Evolutionary conservation across 2,888 invertebrate species (phyloP), one percentile per base, ranked within the genome.

Genomic region (Andrena dorsata): DNA sequence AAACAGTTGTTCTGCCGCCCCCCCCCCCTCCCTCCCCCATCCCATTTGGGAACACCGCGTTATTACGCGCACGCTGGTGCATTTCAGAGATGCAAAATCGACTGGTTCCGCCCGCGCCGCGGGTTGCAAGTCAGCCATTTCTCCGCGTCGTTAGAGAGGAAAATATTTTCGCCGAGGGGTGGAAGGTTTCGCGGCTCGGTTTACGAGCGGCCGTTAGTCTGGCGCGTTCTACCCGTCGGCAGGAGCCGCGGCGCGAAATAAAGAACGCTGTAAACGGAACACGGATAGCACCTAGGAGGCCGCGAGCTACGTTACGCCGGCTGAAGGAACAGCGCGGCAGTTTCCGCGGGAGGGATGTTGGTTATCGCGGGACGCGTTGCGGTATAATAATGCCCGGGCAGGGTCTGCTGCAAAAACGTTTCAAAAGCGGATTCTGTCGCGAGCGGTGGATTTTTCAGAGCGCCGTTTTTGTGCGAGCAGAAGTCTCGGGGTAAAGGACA

Each of bases 221-320:
- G 26, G 35, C n/a, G 63, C 8, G 23, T 69, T 69, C 51, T 51
- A 20, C 20, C 51, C 35, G 58, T 35, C 60, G 63, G 47, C 10
- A 23, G 56, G 10, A 74, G 35, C 8, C 47, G 47, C 28, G 10
- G 16, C 1, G n/a, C 2, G 49, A 66, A 74, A 80, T 80, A 81
- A 80, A 81, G 81, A 81, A 80, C 8, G 20, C 35, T 41, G 69
- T 23, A 79, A 80, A 20, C 61, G 53, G 70, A 65, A 80, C 63
- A 4, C 63, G 68, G 58, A 80, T 72, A 63, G 8, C 56, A 35
- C 53, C 30, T 13, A 23, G 13, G 6, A n/a, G 28, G 6, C 23
- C 28, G 51, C 63, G 10, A 74, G 23, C 41, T 13, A 41, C 23
- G 10, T 26, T 23, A 26, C 56, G 56, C 23, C 10, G 26, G 56